Percentiles rank a stretch among this genome's conserved stretches.
Conservation (phyloP, 1,140 invertebrate genomes). For the Anagrus nilaparvatae region DNA sequence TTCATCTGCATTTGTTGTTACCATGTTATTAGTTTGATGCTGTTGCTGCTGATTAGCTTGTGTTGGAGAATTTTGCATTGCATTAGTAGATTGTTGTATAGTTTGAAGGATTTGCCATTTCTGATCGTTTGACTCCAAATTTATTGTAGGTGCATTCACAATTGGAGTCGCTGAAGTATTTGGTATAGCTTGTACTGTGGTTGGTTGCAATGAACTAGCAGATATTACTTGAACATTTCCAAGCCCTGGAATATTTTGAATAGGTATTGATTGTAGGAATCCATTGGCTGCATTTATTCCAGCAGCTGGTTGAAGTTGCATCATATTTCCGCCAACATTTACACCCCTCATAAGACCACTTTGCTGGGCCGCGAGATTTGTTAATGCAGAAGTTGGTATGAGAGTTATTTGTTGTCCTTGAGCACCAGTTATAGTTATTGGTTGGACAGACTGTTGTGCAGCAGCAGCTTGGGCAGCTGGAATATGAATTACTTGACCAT, state of each 20-base stretch:
- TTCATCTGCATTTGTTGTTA: constrained; percentile 22
- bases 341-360: constrained; percentile 35
- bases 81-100: constrained; percentile 26
- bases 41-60: constrained; percentile 20
- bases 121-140: constrained; percentile 33
- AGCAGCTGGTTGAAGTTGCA: constrained; percentile 34
- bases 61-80: not conserved
- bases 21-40: constrained; percentile 29
- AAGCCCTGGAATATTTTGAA: constrained; percentile 63
- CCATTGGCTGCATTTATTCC: constrained; percentile 33
- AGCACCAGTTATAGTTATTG: constrained; percentile 51
- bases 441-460: constrained; percentile 37
- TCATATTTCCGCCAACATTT: constrained; percentile 33
- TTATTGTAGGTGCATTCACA: constrained; percentile 21
- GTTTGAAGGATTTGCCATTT: constrained; percentile 71
- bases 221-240: constrained; percentile 69
- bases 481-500: constrained; percentile 41
- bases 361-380: constrained; percentile 29
- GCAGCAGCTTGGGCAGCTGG: constrained; percentile 31
- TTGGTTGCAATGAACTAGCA: constrained; percentile 40
- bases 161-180: constrained; percentile 24
- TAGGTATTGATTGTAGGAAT: constrained; percentile 49
- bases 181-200: constrained; percentile 32
- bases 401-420: constrained; percentile 64
- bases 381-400: constrained; percentile 53